Conservation (phyloP, 2,113 vertebrate genomes). For the Globicephala melas region DNA sequence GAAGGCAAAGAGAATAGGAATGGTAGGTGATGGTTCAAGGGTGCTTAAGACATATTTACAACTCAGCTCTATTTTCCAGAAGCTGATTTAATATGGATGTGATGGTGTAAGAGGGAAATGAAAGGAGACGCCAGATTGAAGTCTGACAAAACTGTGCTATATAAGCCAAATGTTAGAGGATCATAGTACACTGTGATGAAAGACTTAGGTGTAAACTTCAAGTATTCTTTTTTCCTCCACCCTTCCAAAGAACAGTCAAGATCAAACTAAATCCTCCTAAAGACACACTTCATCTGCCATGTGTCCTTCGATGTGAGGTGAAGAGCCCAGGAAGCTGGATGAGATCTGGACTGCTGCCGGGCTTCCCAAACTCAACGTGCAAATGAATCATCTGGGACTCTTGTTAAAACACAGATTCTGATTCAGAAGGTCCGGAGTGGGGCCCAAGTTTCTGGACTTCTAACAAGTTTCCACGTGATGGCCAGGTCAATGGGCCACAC, state of each 20-base stretch:
- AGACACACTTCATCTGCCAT: background rate
- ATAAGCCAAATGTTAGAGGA: background rate
- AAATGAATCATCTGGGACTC: background rate
- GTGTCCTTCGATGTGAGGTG: background rate
- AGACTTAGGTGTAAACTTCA: background rate
- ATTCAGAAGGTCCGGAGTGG: background rate
- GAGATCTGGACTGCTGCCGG: background rate
- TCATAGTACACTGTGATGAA: background rate
- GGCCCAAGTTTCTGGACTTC: background rate
- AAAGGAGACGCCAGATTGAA: background rate
- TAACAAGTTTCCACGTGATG: background rate
- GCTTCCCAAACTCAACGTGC: background rate
- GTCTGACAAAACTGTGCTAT: background rate
- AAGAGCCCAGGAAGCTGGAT: background rate
- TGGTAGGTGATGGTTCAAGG: background rate
- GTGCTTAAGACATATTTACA: background rate
- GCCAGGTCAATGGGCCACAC: too few species aligned
- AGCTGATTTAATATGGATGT: background rate
- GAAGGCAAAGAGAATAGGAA: background rate
- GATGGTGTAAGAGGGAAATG: background rate
- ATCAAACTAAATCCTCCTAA: background rate
- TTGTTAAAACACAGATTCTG: background rate
- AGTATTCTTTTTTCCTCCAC: background rate
- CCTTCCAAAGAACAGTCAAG: background rate
- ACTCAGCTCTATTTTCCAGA: conserved; percentile 25